phyloP scores from a whole-genome alignment of 2,888 invertebrate species.

The Hyppa rectilinea region DNA sequence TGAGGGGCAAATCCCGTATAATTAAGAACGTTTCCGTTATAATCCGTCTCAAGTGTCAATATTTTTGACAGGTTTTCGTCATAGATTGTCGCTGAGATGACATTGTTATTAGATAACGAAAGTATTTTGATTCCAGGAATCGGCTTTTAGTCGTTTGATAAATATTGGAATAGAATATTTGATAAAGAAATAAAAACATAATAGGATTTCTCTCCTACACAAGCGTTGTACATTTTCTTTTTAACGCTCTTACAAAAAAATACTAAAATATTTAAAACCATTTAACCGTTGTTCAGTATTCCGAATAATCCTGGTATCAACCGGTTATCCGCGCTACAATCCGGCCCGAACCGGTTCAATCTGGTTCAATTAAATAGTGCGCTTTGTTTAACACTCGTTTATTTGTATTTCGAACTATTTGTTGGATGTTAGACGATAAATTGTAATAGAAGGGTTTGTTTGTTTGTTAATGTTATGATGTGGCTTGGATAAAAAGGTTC shows the following conservation, averaged over 20 bases:
- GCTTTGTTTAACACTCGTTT: constrained; percentile 52
- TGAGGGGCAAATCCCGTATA: neutral
- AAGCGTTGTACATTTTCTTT: neutral
- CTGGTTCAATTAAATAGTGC: constrained; percentile 63
- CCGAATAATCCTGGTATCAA: constrained; percentile 58
- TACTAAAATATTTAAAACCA: constrained; percentile 49
- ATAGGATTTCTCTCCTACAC: neutral
- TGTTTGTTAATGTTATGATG: constrained; percentile 10
- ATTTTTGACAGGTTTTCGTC: neutral
- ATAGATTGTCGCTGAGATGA: neutral
- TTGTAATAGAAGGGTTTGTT: constrained; percentile 16
- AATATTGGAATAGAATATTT: neutral
- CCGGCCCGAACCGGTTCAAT: constrained; percentile 48
- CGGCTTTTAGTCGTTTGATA: neutral
- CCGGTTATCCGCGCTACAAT: constrained; percentile 46
- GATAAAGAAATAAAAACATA: neutral
- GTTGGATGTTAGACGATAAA: constrained; percentile 35
- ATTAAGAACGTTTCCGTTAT: neutral
- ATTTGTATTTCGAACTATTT: constrained; percentile 38
- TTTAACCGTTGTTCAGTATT: constrained; percentile 57
- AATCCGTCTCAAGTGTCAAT: neutral
- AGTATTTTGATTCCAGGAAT: neutral
- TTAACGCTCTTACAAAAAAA: neutral
- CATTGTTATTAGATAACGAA: neutral
- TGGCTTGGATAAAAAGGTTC: neutral